Base-by-base conservation (phyloP, 2,888 invertebrate species). In the Leptopilina syphax region DNA sequence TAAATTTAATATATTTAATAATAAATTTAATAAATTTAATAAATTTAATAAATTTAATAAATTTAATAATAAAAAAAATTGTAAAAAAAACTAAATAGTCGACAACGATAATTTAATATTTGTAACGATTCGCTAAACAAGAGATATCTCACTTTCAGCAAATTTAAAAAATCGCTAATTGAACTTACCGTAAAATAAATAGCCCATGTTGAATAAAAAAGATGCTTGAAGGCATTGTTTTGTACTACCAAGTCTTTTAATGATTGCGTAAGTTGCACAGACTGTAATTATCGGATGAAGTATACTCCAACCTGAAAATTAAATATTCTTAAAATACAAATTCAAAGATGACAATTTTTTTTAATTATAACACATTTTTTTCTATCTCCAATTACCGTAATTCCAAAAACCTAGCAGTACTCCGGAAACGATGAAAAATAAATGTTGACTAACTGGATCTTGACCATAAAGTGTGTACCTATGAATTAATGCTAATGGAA, bases 141-240 rank as follows among this genome's bases (percentile, higher is more conserved):
- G 12, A 24, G 27, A 24, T 24, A 24, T 12, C 1, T 70, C 1
- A 9, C 50, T 65, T 41, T n/a, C 41, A 24, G 50, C 0, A 80
- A 34, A 47, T 63, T 67, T 13, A 44, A 24, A n/a, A 65, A n/a
- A 9, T 60, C 24, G 9, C 12, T 9, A 50, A 50, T 50, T 0
- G 10, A 50, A 85, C 92, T 92, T 91, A 94, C 95, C 95, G 80
- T 92, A 91, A 78, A 97, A 90, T 10, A 98, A 93, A 89, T 97
- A 97, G 0, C 90, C 92, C 95, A 98, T 96, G 89, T 98, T 98
- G 90, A 97, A 96, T 9, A 95, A 84, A 89, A 98, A 97, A 41
- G 96, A 95, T 7, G 96, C 88, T 13, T 94, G 92, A 1, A 97
- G 94, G 83, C 97, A 95, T 0, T 92, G 84, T 76, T 93, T 92